phyloP scores from a whole-genome alignment of 2,888 invertebrate genomes.

The Caenorhabditis sp. region DNA sequence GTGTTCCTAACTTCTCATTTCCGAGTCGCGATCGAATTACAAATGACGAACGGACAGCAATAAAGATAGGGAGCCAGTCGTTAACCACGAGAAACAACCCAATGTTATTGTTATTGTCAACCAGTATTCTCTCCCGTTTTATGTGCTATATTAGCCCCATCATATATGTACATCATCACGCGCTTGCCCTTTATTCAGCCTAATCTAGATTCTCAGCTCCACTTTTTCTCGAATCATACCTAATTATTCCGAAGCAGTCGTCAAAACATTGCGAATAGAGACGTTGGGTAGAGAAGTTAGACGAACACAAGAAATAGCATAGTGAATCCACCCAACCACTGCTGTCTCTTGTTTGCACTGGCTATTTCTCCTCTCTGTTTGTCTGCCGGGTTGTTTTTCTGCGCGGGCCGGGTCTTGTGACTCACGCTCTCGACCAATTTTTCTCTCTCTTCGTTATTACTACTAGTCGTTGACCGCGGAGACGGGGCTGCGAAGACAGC shows the following conservation, averaged over 20 bases:
- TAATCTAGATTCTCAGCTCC: background rate
- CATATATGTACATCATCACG: background rate
- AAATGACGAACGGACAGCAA: no score
- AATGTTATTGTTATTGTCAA: no score
- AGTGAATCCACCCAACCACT: background rate
- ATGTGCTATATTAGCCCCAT: no score
- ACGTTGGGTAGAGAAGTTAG: background rate
- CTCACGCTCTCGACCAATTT: background rate
- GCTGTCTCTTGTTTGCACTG: background rate
- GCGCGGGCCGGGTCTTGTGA: background rate
- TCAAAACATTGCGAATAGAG: no score
- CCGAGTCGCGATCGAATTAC: no score
- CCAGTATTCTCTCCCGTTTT: no score
- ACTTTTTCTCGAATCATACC: background rate
- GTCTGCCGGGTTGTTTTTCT: background rate
- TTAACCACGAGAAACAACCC: no score
- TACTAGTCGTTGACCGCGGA: slow-evolving; percentile 9
- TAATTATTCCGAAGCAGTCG: background rate
- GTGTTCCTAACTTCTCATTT: no score
- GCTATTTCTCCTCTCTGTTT: slow-evolving; percentile 8
- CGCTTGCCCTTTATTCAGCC: slow-evolving; percentile 1
- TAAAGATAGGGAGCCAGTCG: no score
- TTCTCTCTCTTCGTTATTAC: background rate
- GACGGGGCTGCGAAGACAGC: background rate
- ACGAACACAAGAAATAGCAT: background rate